These are phyloP conservation scores for Pseudococcus jackbeardsleyi DNA, from an alignment of 2,888 invertebrate genomes.

Conservation along the genomic window DNA sequence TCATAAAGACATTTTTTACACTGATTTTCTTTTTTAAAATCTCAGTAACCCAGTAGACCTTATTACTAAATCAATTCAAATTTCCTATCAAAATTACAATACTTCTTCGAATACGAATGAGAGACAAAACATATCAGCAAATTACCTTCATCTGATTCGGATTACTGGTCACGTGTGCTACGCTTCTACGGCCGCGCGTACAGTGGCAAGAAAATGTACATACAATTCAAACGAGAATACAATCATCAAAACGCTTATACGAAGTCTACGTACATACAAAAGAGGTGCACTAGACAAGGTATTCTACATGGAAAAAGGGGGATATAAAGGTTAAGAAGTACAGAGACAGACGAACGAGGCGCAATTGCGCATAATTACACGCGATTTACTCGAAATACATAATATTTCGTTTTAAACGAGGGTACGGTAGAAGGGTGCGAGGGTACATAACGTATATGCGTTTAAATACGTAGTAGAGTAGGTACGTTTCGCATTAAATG, in stretches of 20 bases:
- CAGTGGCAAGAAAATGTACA: background rate
- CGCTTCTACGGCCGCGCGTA: background rate
- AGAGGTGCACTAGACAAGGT: background rate
- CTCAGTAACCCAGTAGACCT: too few species aligned
- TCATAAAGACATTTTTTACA: too few species aligned
- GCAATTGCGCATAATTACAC: conserved; percentile 20
- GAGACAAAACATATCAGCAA: background rate
- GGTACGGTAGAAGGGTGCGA: background rate
- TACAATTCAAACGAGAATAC: background rate
- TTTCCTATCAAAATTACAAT: too few species aligned
- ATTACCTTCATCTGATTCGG: background rate
- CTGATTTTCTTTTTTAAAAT: too few species aligned
- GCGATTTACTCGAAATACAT: background rate
- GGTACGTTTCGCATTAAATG: conserved; percentile 55
- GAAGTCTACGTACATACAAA: background rate
- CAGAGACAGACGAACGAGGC: background rate
- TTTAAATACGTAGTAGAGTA: conserved; percentile 20
- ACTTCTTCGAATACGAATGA: background rate
- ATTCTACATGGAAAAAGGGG: background rate
- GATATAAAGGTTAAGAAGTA: background rate
- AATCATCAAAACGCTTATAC: background rate
- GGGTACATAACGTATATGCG: background rate
- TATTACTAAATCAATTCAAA: too few species aligned
- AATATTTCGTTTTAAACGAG: conserved; percentile 1
- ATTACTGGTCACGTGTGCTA: background rate